Base-by-base conservation (phyloP, 2,113 vertebrate species). In the Acanthochromis polyacanthus region DNA sequence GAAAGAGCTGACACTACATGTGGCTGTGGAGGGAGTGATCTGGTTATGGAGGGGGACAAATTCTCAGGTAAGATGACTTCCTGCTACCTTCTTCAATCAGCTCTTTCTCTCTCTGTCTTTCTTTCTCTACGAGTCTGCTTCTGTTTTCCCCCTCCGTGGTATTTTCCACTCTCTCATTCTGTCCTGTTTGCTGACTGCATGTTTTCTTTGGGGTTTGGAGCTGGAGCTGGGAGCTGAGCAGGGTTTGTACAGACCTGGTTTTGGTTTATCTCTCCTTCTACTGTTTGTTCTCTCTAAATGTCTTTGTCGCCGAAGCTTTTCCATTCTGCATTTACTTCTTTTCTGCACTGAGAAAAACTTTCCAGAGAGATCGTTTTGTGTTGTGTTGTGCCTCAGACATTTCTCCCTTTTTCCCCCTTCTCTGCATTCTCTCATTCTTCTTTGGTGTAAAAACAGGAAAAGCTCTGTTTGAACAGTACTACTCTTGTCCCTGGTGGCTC, bases 21-120 rank as follows among this genome's bases (percentile, higher is more conserved):
- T 96, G 94, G 94, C 94, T 94, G 94, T 94, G 92, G 93, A 97
- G 95, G 94, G 93, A 94, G 94, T 92, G 93, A 88, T 30, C 89
- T 84, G 93, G 93, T 91, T 89, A 99, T 99, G 97, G 97, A 99
- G 95, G 96, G 95, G 92, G 97, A 98, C 95, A 97, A 96, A 93
- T 97, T 99, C 93, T 96, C 97, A 97, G 97, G 97, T 98, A 97
- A 95, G 97, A 74, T 55, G 70, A 66, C 14, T 53, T 56, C 11
- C 6, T 2, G 19, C 30, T 53, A 55, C 56, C n/a, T 40, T 71
- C 36, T 60, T 81, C 60, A 32, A 0, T 82, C 9, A 23, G 20
- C 73, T 65, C 9, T 56, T 50, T 80, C 25, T 10, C 69, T 76
- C 57, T 60, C 46, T 63, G 59, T 62, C 73, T 77, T 77, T 87